Evolutionary conservation across 2,113 vertebrate species (phyloP).

Genomic region (Eptesicus fuscus): DNA sequence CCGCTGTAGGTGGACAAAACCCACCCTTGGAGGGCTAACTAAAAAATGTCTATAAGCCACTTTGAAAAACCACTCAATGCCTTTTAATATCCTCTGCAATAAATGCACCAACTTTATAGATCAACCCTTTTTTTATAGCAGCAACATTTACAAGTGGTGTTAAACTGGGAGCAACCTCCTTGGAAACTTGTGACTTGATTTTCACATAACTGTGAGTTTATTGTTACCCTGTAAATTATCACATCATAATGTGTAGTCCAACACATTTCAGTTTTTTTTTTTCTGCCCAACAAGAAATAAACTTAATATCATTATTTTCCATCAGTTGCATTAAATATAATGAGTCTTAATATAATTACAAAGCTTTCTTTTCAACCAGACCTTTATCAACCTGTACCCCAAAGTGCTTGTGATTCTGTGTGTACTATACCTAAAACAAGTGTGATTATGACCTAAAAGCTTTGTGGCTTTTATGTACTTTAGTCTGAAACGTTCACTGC

Average conservation of each 20-base stretch:
- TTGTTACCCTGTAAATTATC: neutral
- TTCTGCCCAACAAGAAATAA: neutral
- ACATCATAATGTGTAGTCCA: neutral
- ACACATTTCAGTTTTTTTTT: slow-evolving; percentile 8
- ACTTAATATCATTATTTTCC: slow-evolving; percentile 27
- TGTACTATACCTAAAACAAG: slow-evolving; percentile 69
- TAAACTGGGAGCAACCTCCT: neutral
- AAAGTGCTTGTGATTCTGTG: slow-evolving; percentile 56
- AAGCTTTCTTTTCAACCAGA: slow-evolving; percentile 34
- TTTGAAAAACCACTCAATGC: neutral
- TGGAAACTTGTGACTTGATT: slow-evolving; percentile 21
- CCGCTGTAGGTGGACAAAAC: neutral
- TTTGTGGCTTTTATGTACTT: slow-evolving; percentile 77
- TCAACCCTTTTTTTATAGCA: neutral
- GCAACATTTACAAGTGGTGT: neutral
- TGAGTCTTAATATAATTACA: slow-evolving; percentile 56
- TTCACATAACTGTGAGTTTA: neutral
- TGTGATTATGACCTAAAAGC: slow-evolving; percentile 74
- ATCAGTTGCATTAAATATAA: slow-evolving; percentile 55
- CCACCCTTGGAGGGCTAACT: neutral
- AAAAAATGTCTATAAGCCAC: neutral
- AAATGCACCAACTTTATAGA: neutral
- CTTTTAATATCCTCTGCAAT: neutral
- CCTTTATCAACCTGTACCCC: slow-evolving; percentile 15
- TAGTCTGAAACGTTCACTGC: slow-evolving; percentile 72